Conservation (phyloP, 2,113 vertebrate species). For the Varanus salvator region DNA sequence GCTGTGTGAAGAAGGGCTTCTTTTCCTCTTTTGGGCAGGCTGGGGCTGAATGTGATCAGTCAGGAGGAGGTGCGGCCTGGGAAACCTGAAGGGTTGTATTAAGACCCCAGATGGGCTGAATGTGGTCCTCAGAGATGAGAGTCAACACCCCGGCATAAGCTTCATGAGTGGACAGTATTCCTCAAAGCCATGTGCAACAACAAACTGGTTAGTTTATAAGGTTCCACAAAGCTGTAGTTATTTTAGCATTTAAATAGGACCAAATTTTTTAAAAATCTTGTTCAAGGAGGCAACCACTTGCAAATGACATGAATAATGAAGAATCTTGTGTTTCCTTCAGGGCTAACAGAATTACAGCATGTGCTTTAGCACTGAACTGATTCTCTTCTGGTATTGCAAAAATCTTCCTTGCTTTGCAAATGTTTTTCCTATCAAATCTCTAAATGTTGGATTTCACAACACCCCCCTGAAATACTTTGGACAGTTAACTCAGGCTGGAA, state of each 20-base stretch:
- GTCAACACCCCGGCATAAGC: no score
- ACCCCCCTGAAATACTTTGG: constrained; percentile 9
- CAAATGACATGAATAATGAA: neutral
- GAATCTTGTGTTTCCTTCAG: neutral
- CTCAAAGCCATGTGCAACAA: no score
- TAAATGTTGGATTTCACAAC: neutral
- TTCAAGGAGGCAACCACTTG: neutral
- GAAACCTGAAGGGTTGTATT: no score
- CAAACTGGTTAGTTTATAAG: no score
- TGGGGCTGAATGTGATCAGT: no score
- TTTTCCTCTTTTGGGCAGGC: no score
- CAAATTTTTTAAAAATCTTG: neutral
- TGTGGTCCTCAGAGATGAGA: no score
- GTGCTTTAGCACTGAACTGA: neutral
- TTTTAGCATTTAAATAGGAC: neutral
- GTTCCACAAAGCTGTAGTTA: no score
- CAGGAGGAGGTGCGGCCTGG: no score
- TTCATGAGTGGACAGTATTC: no score
- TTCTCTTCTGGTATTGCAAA: neutral
- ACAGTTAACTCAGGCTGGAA: neutral
- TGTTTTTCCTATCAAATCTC: neutral
- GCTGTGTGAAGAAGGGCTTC: no score
- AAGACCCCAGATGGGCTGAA: no score
- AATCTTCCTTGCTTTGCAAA: neutral
- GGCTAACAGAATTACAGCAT: neutral